Evolutionary conservation across 2,888 invertebrate species (phyloP).

Genomic region (Stratiomys singularior): DNA sequence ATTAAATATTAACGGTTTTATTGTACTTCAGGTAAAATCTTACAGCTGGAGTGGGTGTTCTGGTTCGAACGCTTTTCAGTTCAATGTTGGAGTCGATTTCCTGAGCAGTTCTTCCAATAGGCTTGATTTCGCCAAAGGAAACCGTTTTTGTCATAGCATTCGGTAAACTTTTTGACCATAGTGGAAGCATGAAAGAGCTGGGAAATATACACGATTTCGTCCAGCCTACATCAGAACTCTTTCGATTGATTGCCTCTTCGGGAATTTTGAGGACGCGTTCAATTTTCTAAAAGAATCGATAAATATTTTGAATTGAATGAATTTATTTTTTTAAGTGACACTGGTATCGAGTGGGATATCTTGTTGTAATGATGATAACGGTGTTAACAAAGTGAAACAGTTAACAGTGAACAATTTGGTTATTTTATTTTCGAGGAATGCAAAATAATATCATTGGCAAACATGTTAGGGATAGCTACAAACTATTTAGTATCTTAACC

Average conservation of each 20-base stretch:
- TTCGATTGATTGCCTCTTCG: background rate
- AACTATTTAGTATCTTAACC: too few species aligned
- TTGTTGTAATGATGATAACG: too few species aligned
- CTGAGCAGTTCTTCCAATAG: conserved; percentile 62
- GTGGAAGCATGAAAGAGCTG: conserved; percentile 24
- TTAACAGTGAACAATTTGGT: too few species aligned
- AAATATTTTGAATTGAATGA: too few species aligned
- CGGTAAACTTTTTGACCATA: conserved; percentile 10
- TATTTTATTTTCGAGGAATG: too few species aligned
- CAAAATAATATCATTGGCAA: too few species aligned
- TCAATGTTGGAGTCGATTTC: conserved; percentile 55
- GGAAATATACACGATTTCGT: conserved; percentile 25
- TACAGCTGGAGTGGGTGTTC: conserved; percentile 61
- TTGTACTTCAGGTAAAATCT: background rate
- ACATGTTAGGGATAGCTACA: too few species aligned
- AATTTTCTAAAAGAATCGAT: conserved; percentile 31
- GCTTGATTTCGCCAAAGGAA: conserved; percentile 58
- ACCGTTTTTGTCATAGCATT: conserved; percentile 54
- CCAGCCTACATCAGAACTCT: background rate
- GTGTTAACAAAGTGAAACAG: too few species aligned
- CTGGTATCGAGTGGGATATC: too few species aligned
- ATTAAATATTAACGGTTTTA: background rate
- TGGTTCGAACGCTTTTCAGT: conserved; percentile 56
- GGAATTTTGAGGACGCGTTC: conserved; percentile 14
- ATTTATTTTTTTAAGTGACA: too few species aligned